Percentiles rank a stretch among this genome's conserved stretches.
These are phyloP conservation scores for Polyergus mexicanus DNA, from an alignment of 1,140 invertebrate genomes.

Conservation along the genomic window DNA sequence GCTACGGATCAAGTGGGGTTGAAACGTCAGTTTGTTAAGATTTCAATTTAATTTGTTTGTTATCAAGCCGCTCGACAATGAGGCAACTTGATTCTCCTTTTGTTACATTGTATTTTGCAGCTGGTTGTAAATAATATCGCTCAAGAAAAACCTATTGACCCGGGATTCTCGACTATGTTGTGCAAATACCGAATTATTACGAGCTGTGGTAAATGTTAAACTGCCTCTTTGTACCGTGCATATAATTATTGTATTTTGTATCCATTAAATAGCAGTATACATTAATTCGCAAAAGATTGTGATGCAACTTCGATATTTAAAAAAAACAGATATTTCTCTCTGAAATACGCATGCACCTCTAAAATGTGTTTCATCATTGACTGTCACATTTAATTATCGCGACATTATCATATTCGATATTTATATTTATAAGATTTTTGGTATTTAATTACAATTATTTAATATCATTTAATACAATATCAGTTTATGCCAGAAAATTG, in stretches of 20 bases:
- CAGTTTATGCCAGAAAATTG: conserved; percentile 14
- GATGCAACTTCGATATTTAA: neutral
- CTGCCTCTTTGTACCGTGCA: neutral
- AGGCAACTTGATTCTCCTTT: conserved; percentile 49
- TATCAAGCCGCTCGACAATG: conserved; percentile 23
- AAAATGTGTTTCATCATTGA: conserved; percentile 6
- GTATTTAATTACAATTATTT: neutral
- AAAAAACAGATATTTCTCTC: no score
- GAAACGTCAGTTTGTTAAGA: conserved; percentile 46
- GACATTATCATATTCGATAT: conserved; percentile 17
- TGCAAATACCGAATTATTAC: conserved; percentile 50
- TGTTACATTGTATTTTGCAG: conserved; percentile 36
- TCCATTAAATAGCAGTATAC: neutral
- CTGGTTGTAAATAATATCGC: neutral
- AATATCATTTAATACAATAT: conserved; percentile 8
- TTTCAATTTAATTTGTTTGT: conserved; percentile 59
- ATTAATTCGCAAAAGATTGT: neutral
- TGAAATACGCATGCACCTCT: neutral
- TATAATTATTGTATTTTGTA: conserved; percentile 32
- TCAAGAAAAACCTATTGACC: conserved; percentile 9
- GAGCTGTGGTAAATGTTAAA: neutral
- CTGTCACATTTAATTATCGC: conserved; percentile 32
- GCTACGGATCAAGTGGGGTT: conserved; percentile 9
- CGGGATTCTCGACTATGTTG: conserved; percentile 7
- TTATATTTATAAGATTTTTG: conserved; percentile 7